Base-by-base conservation (phyloP, 2,113 vertebrate genomes). In the Cryptomyrus ogoouensis region DNA sequence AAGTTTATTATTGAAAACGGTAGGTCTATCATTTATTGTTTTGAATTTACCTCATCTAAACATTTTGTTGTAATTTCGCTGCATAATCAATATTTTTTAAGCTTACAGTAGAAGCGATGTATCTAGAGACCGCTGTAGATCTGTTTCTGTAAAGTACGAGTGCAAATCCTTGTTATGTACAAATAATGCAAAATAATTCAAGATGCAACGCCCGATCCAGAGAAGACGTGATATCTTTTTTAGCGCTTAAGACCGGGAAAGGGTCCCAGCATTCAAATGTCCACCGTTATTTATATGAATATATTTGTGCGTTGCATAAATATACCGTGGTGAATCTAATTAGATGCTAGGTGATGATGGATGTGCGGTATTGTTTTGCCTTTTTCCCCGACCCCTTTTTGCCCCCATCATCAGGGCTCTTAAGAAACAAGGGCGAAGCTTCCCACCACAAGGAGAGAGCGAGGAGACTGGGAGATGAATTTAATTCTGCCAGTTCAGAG, bases 401-500 rank as follows among this genome's bases (percentile, higher is more conserved):
- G 42, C 10, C 44, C 35, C 87, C 83, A 96, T 96, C 93, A 3
- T 94, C 91, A 94, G 95, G 95, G 92, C 94, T 94, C 94, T 95
- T 91, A 92, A 95, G 96, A 91, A 97, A 95, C 95, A 96, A 96
- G 96, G 96, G 95, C 95, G 95, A 95, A 95, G 95, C 95, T 97
- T 96, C 95, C 94, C 95, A 95, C 95, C 96, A 95, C 96, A 95
- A 93, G 96, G 95, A 96, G 95, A 96, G 96, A 95, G 94, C 96
- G 95, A 94, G 92, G 94, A 95, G 95, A 96, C 95, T 96, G 95
- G 95, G 96, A 96, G 96, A 97, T 96, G 97, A 97, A 97, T 98
- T 97, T 97, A 97, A 98, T 97, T 97, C 95, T 95, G 97, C 97
- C 96, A 97, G 97, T 98, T 98, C 97, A 98, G 97, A 98, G 97